Conservation (phyloP, 2,888 invertebrate species). For the Pseudococcus longispinus region DNA sequence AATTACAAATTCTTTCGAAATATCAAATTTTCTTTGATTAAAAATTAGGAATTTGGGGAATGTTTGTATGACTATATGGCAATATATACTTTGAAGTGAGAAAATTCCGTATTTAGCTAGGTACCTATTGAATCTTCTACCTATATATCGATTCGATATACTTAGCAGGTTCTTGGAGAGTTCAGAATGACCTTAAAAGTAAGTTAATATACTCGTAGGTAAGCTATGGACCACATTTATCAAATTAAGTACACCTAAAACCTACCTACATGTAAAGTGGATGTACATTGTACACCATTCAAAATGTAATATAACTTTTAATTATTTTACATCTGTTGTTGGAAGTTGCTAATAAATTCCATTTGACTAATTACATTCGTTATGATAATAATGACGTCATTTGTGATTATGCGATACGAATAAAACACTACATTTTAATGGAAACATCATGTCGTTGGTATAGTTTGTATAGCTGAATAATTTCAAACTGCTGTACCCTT, state of each 20-base stretch:
- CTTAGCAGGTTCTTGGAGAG: neutral
- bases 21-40: neutral
- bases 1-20: neutral
- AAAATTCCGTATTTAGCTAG: neutral
- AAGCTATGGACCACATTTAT: no score
- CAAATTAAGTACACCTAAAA: no score
- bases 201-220: no score
- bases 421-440: slow-evolving; percentile 24
- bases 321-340: neutral
- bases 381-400: neutral
- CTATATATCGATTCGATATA: neutral
- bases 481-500: neutral
- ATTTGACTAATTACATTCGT: slow-evolving; percentile 12
- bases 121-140: neutral
- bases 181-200: no score
- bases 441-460: neutral
- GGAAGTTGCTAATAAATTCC: neutral
- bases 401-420: neutral
- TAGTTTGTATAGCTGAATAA: neutral
- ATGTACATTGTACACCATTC: no score
- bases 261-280: no score
- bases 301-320: neutral
- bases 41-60: neutral
- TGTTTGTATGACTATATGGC: neutral
- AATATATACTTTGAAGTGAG: no score